Base-by-base conservation (phyloP, 2,113 vertebrate genomes). In the Callocephalon fimbriatum region DNA sequence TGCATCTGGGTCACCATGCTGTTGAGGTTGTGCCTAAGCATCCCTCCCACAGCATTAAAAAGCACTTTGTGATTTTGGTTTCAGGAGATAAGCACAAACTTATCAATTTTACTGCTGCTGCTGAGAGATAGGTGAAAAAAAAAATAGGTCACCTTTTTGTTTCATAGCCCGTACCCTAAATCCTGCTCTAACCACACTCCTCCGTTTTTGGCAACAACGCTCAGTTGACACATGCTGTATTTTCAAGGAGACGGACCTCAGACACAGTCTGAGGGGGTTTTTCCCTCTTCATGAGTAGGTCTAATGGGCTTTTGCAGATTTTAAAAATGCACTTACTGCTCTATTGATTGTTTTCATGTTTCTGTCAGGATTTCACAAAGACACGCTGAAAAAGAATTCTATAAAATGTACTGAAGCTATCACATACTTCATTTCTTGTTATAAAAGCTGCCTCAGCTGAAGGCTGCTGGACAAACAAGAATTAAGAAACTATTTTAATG, bases 401-500 rank as follows among this genome's bases (percentile, higher is more conserved):
- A 72, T 92, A 94, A 83, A 91, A 88, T 85, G 85, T 61, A 95
- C 59, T 78, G 56, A 96, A 95, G 58, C 61, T 40, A 90, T 90
- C 63, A 88, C 29, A n/a, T 27, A 96, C 42, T 97, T 94, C 27
- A 70, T 73, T 87, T 72, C 42, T 93, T 88, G 91, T 94, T 94
- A 88, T 56, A 94, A 97, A 97, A 95, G 68, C 53, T 97, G 96
- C 92, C 71, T 97, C 95, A 96, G 93, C 96, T 94, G 95, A 91
- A 91, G 91, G 50, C 48, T 95, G 72, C 81, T 85, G 76, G 86
- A 90, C 71, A 92, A 92, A 71, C 94, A 96, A 92, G 95, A 97
- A 98, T 90, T 83, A 95, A 90, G 67, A 45, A 87, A 94, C 50
- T 56, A 90, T 94, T 98, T 98, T 95, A 94, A 97, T 96, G 91